phyloP scores from a whole-genome alignment of 2,113 vertebrate genomes.

The Cyprinodon variegatus region DNA sequence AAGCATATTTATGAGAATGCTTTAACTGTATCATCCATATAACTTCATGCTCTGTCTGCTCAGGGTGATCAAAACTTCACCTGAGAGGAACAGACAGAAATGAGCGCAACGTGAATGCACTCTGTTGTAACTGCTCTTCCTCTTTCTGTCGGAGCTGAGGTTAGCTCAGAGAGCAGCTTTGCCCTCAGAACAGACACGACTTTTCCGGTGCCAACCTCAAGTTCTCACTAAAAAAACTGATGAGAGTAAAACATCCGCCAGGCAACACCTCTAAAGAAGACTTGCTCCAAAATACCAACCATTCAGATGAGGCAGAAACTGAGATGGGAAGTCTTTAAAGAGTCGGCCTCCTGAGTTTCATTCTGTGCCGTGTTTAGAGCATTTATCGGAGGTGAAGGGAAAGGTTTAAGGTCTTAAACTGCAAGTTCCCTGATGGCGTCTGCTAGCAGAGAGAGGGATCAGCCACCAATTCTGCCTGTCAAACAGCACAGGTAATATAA shows the following conservation, averaged over 20 bases:
- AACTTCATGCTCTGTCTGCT: constrained; percentile 7
- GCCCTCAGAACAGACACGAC: constrained; percentile 40
- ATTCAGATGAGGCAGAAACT: constrained; percentile 17
- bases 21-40: constrained; percentile 26
- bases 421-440: constrained; percentile 53
- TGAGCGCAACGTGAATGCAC: neutral
- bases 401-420: neutral
- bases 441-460: constrained; percentile 8
- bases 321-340: constrained; percentile 29
- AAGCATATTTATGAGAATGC: neutral
- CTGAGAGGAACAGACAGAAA: constrained; percentile 26
- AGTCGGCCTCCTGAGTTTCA: constrained; percentile 23
- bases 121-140: constrained; percentile 44
- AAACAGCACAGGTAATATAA: constrained; percentile 76
- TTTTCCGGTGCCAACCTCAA: constrained; percentile 70
- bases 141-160: constrained; percentile 61
- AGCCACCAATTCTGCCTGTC: constrained; percentile 71
- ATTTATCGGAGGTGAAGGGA: constrained; percentile 15
- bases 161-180: constrained; percentile 50
- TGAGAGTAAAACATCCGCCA: constrained; percentile 25
- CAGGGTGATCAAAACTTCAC: constrained; percentile 12
- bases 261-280: constrained; percentile 2
- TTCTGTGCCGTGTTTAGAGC: constrained; percentile 16
- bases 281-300: neutral
- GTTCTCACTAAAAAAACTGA: constrained; percentile 31